Evolutionary conservation across 2,888 invertebrate species (phyloP).

Genomic region (Gerris lacustris): DNA sequence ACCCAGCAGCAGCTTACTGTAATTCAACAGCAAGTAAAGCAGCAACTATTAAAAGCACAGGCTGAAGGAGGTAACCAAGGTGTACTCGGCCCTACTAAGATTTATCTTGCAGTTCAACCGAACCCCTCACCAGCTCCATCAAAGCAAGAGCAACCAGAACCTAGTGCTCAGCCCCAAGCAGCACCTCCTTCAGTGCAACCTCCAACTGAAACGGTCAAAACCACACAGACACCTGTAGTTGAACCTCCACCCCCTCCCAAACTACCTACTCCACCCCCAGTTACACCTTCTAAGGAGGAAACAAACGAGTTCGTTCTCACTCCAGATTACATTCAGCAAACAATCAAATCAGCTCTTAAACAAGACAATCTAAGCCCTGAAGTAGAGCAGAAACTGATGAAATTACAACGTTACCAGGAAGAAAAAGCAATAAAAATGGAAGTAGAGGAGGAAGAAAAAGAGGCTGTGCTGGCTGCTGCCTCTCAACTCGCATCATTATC

Average conservation of each 20-base stretch:
- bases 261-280: background rate
- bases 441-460: conserved; percentile 29
- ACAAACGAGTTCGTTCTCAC: conserved; percentile 68
- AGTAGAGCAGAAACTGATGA: conserved; percentile 80
- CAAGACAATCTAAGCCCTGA: conserved; percentile 84
- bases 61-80: conserved; percentile 75
- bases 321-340: conserved; percentile 86
- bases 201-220: conserved; percentile 14
- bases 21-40: conserved; percentile 80
- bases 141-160: background rate
- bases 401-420: conserved; percentile 74
- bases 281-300: conserved; percentile 21
- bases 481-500: conserved; percentile 23
- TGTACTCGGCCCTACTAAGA: conserved; percentile 71
- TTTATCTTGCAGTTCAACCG: conserved; percentile 74
- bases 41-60: conserved; percentile 77
- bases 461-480: conserved; percentile 31
- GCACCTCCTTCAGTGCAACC: conserved; percentile 22
- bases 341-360: conserved; percentile 81
- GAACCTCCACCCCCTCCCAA: background rate
- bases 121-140: conserved; percentile 23
- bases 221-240: conserved; percentile 19
- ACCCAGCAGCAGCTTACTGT: conserved; percentile 67
- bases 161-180: background rate
- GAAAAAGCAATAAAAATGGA: conserved; percentile 42